Evolutionary conservation across 1,140 invertebrate species (phyloP), one percentile per base, ranked within the genome.

Genomic region (Archivesica marissinica): DNA sequence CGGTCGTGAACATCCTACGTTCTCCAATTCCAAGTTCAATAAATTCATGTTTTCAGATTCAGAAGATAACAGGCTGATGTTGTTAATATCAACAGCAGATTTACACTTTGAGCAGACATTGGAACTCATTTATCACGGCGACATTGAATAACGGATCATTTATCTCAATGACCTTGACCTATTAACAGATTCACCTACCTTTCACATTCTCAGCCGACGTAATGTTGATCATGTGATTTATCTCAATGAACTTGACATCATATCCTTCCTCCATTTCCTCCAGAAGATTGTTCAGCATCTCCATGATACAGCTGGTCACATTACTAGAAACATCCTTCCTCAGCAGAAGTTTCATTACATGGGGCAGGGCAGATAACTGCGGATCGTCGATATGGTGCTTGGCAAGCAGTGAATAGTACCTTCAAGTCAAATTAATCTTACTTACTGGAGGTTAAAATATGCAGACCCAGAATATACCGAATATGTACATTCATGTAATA

Each of bases 211-310:
- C 80, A 72, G 30, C 68, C 47, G 74, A 72, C 23, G 38, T 11
- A 44, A 86, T 30, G 23, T 86, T 84, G 54, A 86, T 59, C 50
- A 74, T 81, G 28, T 66, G 38, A 41, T 50, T 76, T 4, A 94
- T 91, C 1, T 89, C 89, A 87, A 95, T 94, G n/a, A 94, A 94
- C 79, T 95, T 95, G 33, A 79, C 95, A 95, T 87, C 94, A 25
- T 80, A 25, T 56, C 59, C 87, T 76, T 90, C 89, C 78, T 94
- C 92, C 76, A 95, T 94, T 33, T 96, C 92, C 0, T 96, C 96
- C 70, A 99, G 90, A 39, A 99, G 91, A 86, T 96, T 96, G 89
- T 97, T 96, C 4, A 98, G 93, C 90, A 98, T 96, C 87, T 97
- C 96, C 75, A 98, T 93, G 74, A 98, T 96, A 35, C 95, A 92